Conservation (phyloP, 2,888 invertebrate genomes). For the Lobophora halterata region DNA sequence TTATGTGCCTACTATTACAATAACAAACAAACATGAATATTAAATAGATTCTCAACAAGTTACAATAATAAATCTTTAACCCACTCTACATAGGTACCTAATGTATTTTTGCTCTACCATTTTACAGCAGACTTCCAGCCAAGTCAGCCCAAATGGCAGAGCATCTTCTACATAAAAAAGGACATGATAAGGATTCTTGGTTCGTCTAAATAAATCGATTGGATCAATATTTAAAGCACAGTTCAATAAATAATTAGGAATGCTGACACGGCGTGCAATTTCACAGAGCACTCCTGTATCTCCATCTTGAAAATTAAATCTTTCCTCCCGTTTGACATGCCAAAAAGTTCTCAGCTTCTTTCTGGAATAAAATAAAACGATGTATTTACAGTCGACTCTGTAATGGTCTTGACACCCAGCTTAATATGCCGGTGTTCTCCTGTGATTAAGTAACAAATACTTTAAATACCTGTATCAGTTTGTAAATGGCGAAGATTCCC, state of each 20-base stretch:
- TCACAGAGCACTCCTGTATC: too few relatives aligned
- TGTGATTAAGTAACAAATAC: background rate
- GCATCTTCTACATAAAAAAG: background rate
- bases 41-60: background rate
- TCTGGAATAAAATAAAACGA: slow-evolving; percentile 53
- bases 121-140: slow-evolving; percentile 12
- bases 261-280: too few relatives aligned
- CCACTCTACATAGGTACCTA: too few relatives aligned
- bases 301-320: slow-evolving; percentile 23
- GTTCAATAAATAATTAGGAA: too few relatives aligned
- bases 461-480: slow-evolving; percentile 78
- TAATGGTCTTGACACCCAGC: too few relatives aligned
- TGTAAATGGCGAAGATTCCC: slow-evolving; percentile 78
- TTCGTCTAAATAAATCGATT: slow-evolving; percentile 7
- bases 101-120: too few relatives aligned
- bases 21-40: background rate
- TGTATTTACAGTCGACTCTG: too few relatives aligned
- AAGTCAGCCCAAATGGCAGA: background rate
- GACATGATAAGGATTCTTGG: slow-evolving; percentile 22
- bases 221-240: background rate
- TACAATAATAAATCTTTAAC: background rate
- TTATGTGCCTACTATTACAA: background rate
- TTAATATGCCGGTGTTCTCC: too few relatives aligned
- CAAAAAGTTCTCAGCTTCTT: slow-evolving; percentile 58
- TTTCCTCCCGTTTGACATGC: slow-evolving; percentile 50